Percentiles rank a stretch among this genome's conserved stretches.
These are phyloP conservation scores for Urechis unicinctus DNA, from an alignment of 2,888 invertebrate species.

Conservation along the genomic window DNA sequence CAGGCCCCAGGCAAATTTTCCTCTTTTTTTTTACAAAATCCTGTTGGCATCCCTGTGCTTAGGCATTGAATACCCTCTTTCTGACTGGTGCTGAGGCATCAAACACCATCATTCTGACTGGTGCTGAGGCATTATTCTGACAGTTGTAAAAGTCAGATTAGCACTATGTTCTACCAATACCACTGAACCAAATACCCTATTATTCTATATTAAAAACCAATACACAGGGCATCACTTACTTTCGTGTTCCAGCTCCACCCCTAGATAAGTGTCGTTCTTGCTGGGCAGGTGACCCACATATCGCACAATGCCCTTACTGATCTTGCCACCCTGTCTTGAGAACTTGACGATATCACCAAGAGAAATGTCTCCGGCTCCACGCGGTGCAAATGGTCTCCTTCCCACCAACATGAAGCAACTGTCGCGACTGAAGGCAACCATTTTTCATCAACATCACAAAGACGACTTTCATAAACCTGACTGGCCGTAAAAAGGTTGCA, in stretches of 20 bases:
- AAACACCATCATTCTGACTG: too few relatives aligned
- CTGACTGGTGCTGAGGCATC: too few relatives aligned
- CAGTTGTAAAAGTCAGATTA: too few relatives aligned
- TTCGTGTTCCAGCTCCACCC: constrained; percentile 49
- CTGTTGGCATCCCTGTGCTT: too few relatives aligned
- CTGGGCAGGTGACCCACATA: constrained; percentile 48
- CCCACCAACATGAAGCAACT: constrained; percentile 19
- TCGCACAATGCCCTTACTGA: constrained; percentile 44
- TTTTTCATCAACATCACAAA: too few relatives aligned
- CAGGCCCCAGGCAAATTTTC: too few relatives aligned
- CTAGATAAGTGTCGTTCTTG: constrained; percentile 44
- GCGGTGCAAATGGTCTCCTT: constrained; percentile 45
- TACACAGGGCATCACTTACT: constrained; percentile 31
- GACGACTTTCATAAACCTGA: too few relatives aligned
- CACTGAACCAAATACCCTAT: too few relatives aligned
- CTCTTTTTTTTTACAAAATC: too few relatives aligned
- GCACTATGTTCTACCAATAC: too few relatives aligned
- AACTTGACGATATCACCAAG: constrained; percentile 47
- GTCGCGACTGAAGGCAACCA: constrained; percentile 3
- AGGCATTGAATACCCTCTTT: too few relatives aligned
- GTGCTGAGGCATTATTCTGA: too few relatives aligned
- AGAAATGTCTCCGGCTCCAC: constrained; percentile 40
- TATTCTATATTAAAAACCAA: background rate
- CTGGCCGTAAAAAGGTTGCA: background rate
- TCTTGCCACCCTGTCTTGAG: constrained; percentile 45